Evolutionary conservation across 30 jellyfish, hydroid and myxozoan genomes (phyloP).

Genomic region (Hydractinia symbiolongicarpus): DNA sequence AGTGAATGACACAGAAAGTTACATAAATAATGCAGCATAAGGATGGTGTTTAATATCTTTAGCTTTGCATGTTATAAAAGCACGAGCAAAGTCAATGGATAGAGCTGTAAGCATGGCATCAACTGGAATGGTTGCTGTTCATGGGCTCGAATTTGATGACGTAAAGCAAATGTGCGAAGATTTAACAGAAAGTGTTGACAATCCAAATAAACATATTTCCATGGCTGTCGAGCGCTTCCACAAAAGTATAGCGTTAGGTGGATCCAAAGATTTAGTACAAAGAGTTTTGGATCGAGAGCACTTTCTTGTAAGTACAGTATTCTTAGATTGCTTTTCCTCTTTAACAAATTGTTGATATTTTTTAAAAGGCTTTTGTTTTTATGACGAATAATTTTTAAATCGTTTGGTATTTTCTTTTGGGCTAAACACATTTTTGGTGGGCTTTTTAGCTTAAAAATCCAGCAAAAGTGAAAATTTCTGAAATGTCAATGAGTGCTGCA

Average conservation of each 20-base stretch:
- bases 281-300: neutral
- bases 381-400: too few relatives aligned
- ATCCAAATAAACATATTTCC: slow-evolving; percentile 23
- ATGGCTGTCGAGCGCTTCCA: slow-evolving; percentile 55
- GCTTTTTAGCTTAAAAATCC: neutral
- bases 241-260: slow-evolving; percentile 67
- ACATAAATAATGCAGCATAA: slow-evolving; percentile 2
- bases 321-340: too few relatives aligned
- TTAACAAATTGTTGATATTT: too few relatives aligned
- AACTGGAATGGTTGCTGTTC: slow-evolving; percentile 54
- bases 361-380: neutral
- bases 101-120: slow-evolving; percentile 48
- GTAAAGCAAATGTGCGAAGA: slow-evolving; percentile 28
- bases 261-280: slow-evolving; percentile 47
- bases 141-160: slow-evolving; percentile 45
- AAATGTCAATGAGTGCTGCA: slow-evolving; percentile 87
- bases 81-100: slow-evolving; percentile 87
- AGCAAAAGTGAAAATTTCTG: neutral
- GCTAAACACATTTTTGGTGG: too few relatives aligned
- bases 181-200: neutral
- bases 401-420: neutral
- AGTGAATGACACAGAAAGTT: neutral
- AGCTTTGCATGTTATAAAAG: slow-evolving; percentile 51
- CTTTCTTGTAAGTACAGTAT: slow-evolving; percentile 23
- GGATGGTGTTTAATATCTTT: neutral